Conservation (phyloP, 2,797 vertebrate species). For the Artibeus lituratus region DNA sequence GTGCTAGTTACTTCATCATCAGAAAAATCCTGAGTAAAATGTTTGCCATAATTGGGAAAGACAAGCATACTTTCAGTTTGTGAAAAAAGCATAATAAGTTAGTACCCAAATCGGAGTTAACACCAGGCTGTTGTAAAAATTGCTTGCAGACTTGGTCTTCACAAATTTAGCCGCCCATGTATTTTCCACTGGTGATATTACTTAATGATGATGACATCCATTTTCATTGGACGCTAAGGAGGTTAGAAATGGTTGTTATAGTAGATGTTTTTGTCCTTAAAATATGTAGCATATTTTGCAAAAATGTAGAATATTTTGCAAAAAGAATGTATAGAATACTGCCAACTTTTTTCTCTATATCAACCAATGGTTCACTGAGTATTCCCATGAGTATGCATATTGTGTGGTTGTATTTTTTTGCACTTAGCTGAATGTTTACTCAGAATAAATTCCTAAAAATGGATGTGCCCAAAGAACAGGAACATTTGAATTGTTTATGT, state of each 20-base stretch:
- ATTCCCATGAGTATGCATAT: not conserved
- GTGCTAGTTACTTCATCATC: not conserved
- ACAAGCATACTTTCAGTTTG: not conserved
- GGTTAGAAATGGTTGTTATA: not conserved
- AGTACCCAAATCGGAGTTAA: not conserved
- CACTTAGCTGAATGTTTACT: not conserved
- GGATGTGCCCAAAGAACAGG: not conserved
- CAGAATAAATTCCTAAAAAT: not conserved
- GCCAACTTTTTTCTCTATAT: not conserved
- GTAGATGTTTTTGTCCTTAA: constrained; percentile 8
- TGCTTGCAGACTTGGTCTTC: not conserved
- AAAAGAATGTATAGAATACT: not conserved
- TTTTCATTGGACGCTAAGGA: not conserved
- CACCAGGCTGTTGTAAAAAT: not conserved
- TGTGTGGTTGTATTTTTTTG: not conserved
- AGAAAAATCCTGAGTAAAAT: not conserved
- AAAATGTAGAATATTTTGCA: not conserved
- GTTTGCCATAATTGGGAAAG: not conserved
- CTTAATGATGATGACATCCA: not conserved
- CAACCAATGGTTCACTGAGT: not conserved
- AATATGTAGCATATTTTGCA: not conserved
- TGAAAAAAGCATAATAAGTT: not conserved
- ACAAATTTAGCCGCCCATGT: not conserved
- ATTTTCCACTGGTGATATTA: not conserved
- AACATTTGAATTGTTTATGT: constrained; percentile 8